Conservation (phyloP, 2,888 invertebrate species). For the Arctia plantaginis region DNA sequence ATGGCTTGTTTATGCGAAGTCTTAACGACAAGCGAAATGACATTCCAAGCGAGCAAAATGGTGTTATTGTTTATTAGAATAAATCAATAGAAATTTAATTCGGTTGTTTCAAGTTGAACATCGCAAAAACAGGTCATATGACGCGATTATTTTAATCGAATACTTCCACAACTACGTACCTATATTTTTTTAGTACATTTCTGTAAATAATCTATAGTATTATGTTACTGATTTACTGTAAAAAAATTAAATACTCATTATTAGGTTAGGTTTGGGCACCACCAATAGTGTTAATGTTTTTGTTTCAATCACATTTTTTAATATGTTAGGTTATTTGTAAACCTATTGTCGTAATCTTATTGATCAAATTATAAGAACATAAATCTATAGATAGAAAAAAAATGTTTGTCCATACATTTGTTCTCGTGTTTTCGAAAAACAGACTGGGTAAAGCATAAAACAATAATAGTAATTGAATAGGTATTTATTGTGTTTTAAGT, state of each 20-base stretch:
- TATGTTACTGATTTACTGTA: conserved; percentile 65
- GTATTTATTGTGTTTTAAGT: conserved; percentile 73
- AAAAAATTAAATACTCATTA: conserved; percentile 80
- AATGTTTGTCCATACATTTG: conserved; percentile 12
- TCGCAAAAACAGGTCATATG: conserved; percentile 50
- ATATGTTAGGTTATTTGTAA: conserved; percentile 35
- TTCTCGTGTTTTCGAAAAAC: conserved; percentile 24
- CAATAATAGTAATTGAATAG: conserved; percentile 38
- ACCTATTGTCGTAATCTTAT: conserved; percentile 36
- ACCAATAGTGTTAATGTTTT: conserved; percentile 61
- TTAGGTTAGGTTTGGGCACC: conserved; percentile 68
- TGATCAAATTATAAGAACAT: conserved; percentile 48
- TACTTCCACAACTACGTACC: conserved; percentile 58
- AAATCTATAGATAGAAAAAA: conserved; percentile 19
- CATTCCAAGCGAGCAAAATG: conserved; percentile 14
- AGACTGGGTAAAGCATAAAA: conserved; percentile 26
- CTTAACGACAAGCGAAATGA: conserved; percentile 29
- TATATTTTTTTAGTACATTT: conserved; percentile 58
- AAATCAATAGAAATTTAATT: conserved; percentile 16
- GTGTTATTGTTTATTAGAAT: background rate
- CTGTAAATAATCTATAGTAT: conserved; percentile 77
- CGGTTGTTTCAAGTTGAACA: conserved; percentile 29
- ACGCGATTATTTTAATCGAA: conserved; percentile 43
- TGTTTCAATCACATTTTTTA: conserved; percentile 34
- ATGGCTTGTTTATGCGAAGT: conserved; percentile 52